These are phyloP conservation scores for Muscidifurax raptorellus DNA, from an alignment of 1,140 invertebrate genomes.

Conservation along the genomic window DNA sequence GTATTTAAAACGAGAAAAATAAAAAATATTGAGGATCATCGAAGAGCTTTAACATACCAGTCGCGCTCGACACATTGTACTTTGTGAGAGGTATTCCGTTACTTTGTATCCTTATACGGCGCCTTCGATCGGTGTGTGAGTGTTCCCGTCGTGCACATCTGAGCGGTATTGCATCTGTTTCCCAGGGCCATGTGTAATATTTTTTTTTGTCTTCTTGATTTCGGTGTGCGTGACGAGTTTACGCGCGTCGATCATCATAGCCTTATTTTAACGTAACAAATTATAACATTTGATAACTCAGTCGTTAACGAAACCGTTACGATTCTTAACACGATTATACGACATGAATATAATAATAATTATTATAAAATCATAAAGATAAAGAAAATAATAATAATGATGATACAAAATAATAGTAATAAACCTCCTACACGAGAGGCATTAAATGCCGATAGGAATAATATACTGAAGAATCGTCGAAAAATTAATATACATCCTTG, in stretches of 20 bases:
- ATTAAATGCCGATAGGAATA: conserved; percentile 58
- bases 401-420: background rate
- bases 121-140: conserved; percentile 37
- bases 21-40: conserved; percentile 39
- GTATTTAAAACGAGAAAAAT: conserved; percentile 43
- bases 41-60: conserved; percentile 7
- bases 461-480: conserved; percentile 8
- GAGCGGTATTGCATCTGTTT: conserved; percentile 70
- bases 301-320: conserved; percentile 59
- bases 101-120: background rate
- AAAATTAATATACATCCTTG: conserved; percentile 17
- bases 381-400: conserved; percentile 18
- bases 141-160: conserved; percentile 50
- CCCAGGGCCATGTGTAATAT: conserved; percentile 61
- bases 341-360: conserved; percentile 24
- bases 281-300: conserved; percentile 61
- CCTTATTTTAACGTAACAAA: conserved; percentile 56
- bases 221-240: background rate
- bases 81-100: conserved; percentile 28
- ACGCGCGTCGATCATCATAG: conserved; percentile 1
- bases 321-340: conserved; percentile 17
- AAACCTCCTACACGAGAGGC: conserved; percentile 43
- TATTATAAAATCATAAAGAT: conserved; percentile 5
- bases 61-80: background rate
- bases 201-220: conserved; percentile 39